phyloP scores from a whole-genome alignment of 1,140 invertebrate species.

The Drosophila takahashii region DNA sequence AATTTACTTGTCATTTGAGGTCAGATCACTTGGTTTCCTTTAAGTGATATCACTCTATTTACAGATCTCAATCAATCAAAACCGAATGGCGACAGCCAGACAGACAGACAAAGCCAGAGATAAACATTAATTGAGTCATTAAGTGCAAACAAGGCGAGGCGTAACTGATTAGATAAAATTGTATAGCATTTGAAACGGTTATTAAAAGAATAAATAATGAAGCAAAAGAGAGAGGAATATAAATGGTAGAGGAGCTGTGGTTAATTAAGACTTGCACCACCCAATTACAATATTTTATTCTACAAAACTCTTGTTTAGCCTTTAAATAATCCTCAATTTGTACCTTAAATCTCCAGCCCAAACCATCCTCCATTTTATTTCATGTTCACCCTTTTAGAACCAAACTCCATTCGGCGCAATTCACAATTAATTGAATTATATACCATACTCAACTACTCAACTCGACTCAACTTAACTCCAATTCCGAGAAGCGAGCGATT shows the following conservation, averaged over 20 bases:
- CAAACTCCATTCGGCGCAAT: slow-evolving; percentile 12
- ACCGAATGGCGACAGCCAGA: slow-evolving; percentile 10
- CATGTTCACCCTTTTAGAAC: slow-evolving; percentile 37
- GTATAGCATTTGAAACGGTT: slow-evolving; percentile 54
- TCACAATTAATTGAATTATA: slow-evolving; percentile 49
- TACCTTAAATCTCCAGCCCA: slow-evolving; percentile 4
- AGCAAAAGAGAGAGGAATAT: background rate
- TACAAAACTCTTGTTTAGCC: background rate
- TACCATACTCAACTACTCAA: slow-evolving; percentile 21
- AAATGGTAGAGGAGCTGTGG: background rate
- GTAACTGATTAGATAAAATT: slow-evolving; percentile 72
- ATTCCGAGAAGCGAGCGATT: slow-evolving; percentile 35
- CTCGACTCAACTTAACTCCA: slow-evolving; percentile 17
- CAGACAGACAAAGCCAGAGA: slow-evolving; percentile 43
- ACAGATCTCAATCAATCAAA: slow-evolving; percentile 56
- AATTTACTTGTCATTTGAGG: background rate
- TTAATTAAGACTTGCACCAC: background rate
- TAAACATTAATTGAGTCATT: slow-evolving; percentile 73
- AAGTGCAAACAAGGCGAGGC: slow-evolving; percentile 50
- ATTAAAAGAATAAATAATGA: slow-evolving; percentile 35
- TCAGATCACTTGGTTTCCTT: slow-evolving; percentile 14
- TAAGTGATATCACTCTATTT: slow-evolving; percentile 22
- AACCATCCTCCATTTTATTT: slow-evolving; percentile 9
- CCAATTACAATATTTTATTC: background rate
- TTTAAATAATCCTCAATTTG: background rate